phyloP scores from a whole-genome alignment of 1,140 invertebrate genomes.

The Drosophila sproati region DNA sequence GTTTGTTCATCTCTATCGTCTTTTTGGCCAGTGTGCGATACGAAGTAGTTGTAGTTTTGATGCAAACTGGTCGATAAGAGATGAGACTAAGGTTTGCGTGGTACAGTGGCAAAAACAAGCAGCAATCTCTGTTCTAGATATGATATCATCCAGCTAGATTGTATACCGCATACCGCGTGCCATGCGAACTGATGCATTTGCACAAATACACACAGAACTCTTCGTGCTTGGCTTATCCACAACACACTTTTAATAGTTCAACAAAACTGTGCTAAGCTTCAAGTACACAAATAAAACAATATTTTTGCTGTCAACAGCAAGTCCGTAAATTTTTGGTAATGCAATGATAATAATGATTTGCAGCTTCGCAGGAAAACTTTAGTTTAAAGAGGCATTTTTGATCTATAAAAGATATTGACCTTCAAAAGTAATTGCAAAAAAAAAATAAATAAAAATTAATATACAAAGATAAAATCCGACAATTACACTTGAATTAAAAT shows the following conservation, averaged over 20 bases:
- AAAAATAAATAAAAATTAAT: no score
- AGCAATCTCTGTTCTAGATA: neutral
- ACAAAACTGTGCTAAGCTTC: conserved; percentile 16
- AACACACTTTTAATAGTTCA: conserved; percentile 34
- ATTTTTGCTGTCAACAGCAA: no score
- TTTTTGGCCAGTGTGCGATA: no score
- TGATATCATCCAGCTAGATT: conserved; percentile 7
- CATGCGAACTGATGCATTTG: neutral
- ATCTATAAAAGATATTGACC: no score
- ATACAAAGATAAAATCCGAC: no score
- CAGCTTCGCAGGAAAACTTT: neutral
- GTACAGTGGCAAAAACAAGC: neutral
- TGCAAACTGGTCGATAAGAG: no score
- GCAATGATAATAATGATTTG: neutral
- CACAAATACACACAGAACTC: neutral
- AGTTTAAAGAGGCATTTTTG: no score
- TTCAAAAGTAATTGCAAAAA: no score
- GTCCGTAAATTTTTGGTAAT: neutral
- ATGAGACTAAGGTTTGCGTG: neutral
- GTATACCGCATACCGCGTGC: conserved; percentile 11
- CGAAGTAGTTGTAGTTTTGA: no score
- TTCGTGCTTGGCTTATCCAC: neutral
- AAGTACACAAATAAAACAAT: conserved; percentile 6
- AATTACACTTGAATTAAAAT: conserved; percentile 3
- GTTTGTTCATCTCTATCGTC: no score